Evolutionary conservation across 2,797 vertebrate genomes (phyloP).

Genomic region (Gambelia wislizenii): DNA sequence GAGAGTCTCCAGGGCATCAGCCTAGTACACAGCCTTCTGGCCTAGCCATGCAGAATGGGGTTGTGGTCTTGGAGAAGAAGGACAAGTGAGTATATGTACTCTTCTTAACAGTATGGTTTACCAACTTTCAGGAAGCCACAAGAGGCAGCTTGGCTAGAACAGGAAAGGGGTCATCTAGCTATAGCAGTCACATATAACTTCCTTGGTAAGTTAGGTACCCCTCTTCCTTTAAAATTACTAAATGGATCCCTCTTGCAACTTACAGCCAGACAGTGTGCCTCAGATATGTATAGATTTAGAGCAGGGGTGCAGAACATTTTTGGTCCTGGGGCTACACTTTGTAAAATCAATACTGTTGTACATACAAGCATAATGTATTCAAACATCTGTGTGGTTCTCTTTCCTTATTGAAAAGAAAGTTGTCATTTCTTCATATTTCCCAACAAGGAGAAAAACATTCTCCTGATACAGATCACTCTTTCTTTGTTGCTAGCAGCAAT

Average conservation of each 20-base stretch:
- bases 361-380: too few relatives aligned
- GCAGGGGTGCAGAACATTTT: not conserved
- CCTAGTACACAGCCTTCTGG: slow-evolving; percentile 61
- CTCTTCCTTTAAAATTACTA: not conserved
- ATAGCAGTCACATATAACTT: not conserved
- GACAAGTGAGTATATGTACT: slow-evolving; percentile 77
- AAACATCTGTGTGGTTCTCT: not conserved
- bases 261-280: not conserved
- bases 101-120: not conserved
- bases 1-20: slow-evolving; percentile 60
- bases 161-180: not conserved
- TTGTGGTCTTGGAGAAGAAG: slow-evolving; percentile 61
- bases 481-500: not conserved
- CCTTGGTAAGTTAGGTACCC: not conserved
- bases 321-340: too few relatives aligned
- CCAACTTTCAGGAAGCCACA: not conserved
- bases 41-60: slow-evolving; percentile 64
- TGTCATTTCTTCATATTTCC: too few relatives aligned
- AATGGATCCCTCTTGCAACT: not conserved
- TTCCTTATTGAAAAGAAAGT: not conserved
- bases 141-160: not conserved
- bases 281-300: not conserved
- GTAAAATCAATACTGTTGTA: too few relatives aligned
- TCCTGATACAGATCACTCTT: not conserved
- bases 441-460: not conserved